Conservation (phyloP, 2,113 vertebrate genomes). For the Toxotes jaculatrix region DNA sequence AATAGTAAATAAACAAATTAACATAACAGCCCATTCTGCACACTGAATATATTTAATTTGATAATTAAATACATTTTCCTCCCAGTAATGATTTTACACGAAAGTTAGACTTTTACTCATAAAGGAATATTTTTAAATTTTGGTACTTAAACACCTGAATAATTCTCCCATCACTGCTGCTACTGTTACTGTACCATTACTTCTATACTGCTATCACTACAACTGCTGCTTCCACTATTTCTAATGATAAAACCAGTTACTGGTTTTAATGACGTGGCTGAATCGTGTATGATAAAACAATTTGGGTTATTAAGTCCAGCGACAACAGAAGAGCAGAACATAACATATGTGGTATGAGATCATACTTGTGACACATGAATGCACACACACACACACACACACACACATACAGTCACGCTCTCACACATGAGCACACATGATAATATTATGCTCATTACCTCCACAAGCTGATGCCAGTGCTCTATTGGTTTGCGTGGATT, state of each 20-base stretch:
- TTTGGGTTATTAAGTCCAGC: not conserved
- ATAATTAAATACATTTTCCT: not conserved
- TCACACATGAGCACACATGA: not conserved
- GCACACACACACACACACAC: constrained; percentile 5
- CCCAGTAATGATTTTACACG: not conserved
- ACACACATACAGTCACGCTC: constrained; percentile 9
- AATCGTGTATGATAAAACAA: not conserved
- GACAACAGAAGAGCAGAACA: not conserved
- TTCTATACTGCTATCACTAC: not conserved
- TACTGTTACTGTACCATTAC: not conserved
- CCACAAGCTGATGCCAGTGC: constrained; percentile 93
- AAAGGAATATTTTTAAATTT: not conserved
- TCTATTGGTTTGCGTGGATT: constrained; percentile 96
- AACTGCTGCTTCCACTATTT: too few relatives aligned
- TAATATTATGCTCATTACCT: constrained; percentile 75
- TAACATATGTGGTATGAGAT: constrained; percentile 23
- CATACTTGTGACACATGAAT: not conserved
- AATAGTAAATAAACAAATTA: not conserved
- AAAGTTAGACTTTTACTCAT: not conserved
- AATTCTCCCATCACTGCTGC: too few relatives aligned
- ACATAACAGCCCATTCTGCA: not conserved
- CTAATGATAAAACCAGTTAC: too few relatives aligned
- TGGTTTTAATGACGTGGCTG: too few relatives aligned
- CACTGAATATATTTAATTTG: not conserved
- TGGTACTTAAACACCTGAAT: not conserved